Evolutionary conservation across 2,797 vertebrate species (phyloP).

Genomic region (Pseudomugil gertrudae): DNA sequence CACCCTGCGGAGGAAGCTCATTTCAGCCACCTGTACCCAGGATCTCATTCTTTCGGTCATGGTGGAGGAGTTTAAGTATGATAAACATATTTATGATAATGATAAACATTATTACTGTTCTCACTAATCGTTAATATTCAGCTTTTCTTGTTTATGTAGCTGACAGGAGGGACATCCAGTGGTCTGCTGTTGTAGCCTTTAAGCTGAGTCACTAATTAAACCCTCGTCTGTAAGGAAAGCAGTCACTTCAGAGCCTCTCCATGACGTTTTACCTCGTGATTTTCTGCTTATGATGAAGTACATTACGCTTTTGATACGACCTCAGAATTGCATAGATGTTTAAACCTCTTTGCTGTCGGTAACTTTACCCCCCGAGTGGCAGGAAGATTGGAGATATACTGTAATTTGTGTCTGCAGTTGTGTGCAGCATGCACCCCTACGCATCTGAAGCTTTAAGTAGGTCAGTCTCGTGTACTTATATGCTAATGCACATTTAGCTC

Average conservation of each 20-base stretch:
- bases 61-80: no score
- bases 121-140: no score
- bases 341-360: conserved; percentile 1
- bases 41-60: no score
- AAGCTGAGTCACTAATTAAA: background rate
- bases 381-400: conserved; percentile 6
- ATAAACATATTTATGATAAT: no score
- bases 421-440: conserved; percentile 19
- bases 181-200: no score
- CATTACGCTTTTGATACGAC: background rate
- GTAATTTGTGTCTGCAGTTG: conserved; percentile 15
- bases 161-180: no score
- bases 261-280: background rate
- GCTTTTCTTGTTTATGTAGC: no score
- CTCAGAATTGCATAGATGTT: conserved; percentile 1
- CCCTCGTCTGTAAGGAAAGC: background rate
- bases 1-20: no score
- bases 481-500: conserved; percentile 29
- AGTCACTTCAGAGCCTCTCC: background rate
- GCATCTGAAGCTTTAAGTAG: conserved; percentile 41
- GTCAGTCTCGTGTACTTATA: conserved; percentile 25
- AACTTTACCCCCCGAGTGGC: conserved; percentile 8
- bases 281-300: background rate
- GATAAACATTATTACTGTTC: no score
- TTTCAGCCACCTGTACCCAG: no score